A percentile compares a stretch with the other conserved stretches of the same genome.
Conservation (phyloP, 2,113 vertebrate species). For the Centropus bengalensis region DNA sequence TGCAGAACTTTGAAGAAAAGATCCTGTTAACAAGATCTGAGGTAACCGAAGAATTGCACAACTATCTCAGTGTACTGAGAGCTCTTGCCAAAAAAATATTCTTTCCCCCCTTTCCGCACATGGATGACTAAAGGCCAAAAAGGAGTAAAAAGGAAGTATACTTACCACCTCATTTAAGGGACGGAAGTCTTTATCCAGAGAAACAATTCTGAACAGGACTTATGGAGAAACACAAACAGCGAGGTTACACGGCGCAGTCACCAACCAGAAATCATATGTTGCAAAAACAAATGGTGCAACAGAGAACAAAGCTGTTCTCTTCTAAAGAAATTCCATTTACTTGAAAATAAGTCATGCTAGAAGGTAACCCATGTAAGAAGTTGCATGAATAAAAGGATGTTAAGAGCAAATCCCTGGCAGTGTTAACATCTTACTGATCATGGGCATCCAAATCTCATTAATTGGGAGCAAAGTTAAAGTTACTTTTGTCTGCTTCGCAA, state of each 20-base stretch:
- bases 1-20: background rate
- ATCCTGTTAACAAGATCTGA: background rate
- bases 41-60: background rate
- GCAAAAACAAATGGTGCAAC: background rate
- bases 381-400: background rate
- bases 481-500: background rate
- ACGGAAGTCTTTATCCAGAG: conserved; percentile 73
- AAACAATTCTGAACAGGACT: conserved; percentile 76
- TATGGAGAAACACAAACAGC: conserved; percentile 30
- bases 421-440: background rate
- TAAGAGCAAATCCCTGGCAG: background rate
- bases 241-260: background rate
- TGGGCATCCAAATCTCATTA: background rate
- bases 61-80: background rate
- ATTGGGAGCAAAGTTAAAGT: background rate
- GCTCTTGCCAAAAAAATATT: background rate
- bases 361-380: background rate
- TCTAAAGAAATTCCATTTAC: background rate
- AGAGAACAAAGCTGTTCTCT: background rate
- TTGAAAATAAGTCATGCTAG: background rate
- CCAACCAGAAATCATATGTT: background rate
- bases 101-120: background rate
- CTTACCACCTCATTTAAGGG: conserved; percentile 72
- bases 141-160: background rate
- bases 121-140: background rate